Evolutionary conservation across 2,797 vertebrate species (phyloP).

Genomic region (Choloepus didactylus): DNA sequence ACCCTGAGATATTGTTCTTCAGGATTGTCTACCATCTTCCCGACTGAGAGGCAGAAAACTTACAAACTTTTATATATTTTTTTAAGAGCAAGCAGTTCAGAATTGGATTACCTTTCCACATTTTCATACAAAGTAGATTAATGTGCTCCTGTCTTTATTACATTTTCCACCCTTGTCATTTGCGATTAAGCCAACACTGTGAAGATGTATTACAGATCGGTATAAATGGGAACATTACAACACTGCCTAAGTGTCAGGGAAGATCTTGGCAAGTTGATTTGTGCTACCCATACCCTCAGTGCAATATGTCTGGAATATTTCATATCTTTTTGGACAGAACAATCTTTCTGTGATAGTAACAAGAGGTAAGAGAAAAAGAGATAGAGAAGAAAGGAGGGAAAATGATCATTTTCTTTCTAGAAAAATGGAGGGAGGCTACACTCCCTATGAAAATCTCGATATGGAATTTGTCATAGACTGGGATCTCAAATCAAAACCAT

Average conservation of each 20-base stretch:
- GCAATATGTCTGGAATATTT: conserved; percentile 82
- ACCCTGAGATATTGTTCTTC: conserved; percentile 81
- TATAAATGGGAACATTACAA: conserved; percentile 86
- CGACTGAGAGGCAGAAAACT: conserved; percentile 81
- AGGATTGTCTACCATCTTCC: conserved; percentile 79
- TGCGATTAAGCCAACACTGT: conserved; percentile 87
- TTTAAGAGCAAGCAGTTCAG: conserved; percentile 86
- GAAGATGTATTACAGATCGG: conserved; percentile 88
- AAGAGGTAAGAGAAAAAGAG: conserved; percentile 55
- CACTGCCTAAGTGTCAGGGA: conserved; percentile 81
- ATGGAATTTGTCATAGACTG: conserved; percentile 63
- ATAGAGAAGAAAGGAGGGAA: conserved; percentile 45
- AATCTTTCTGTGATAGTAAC: conserved; percentile 77
- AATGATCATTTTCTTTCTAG: conserved; percentile 68
- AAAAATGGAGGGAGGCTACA: background rate
- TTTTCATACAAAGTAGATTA: conserved; percentile 91
- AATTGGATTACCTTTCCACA: conserved; percentile 90
- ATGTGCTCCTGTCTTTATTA: conserved; percentile 89
- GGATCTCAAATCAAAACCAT: conserved; percentile 65
- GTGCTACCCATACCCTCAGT: conserved; percentile 79
- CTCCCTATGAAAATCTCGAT: conserved; percentile 11
- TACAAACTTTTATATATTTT: conserved; percentile 82
- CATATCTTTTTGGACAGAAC: conserved; percentile 76
- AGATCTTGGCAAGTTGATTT: conserved; percentile 86
- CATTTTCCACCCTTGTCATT: conserved; percentile 90